Base-by-base conservation (phyloP, 2,888 invertebrate genomes). In the Drosophila neutralis region DNA sequence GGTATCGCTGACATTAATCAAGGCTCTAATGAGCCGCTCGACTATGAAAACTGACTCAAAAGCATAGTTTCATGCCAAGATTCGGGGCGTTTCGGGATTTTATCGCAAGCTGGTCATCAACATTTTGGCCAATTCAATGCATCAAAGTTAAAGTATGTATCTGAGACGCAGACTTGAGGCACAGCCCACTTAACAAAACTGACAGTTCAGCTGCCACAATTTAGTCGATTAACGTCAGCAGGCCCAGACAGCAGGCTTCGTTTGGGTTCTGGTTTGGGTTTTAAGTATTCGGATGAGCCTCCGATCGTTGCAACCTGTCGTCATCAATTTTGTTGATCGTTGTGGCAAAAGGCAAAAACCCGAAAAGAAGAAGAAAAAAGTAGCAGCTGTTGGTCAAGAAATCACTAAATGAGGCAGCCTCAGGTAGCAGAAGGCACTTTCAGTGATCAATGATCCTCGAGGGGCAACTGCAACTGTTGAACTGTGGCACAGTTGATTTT, bases 151-250 rank as follows among this genome's bases (percentile, higher is more conserved):
- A 78, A 63, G 68, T 69, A 10, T 27, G 18, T 13, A 64, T 61
- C 38, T 51, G 54, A 64, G 42, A 49, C 31, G 71, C 61, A 65
- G 65, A 51, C 52, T 69, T 82, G 76, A 79, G 80, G 69, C 76
- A 84, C 76, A 75, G 73, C 69, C 86, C 80, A 87, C 87, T 89
- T 87, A 85, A 87, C 83, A 79, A 78, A 82, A 88, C 77, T 82
- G 90, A 90, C 89, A 91, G 82, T 80, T 89, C 92, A 91, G 92
- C 91, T 91, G 91, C 90, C 88, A 70, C 91, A 90, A 91, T 91
- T 91, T 84, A 78, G 80, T 78, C 92, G 90, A 91, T 92, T 92
- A 92, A 87, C 85, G 87, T 91, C 91, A 88, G 76, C 45, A 71
- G 27, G 27, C 42, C 56, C 74, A 74, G 70, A 76, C 69, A 72